These are phyloP conservation scores for Bradynema listronoti DNA, from an alignment of 1,140 invertebrate species.

Conservation along the genomic window DNA sequence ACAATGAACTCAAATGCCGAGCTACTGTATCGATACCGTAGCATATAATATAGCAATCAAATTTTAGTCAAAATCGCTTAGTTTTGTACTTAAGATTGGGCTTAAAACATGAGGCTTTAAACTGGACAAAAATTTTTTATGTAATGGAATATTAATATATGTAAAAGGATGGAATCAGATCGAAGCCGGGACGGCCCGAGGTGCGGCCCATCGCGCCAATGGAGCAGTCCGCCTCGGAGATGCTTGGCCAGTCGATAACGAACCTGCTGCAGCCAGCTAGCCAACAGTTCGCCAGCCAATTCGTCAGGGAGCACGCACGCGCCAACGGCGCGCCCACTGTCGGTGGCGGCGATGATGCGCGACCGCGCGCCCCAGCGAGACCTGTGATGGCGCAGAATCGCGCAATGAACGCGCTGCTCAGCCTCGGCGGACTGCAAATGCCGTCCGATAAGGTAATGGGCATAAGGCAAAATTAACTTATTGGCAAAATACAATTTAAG, in stretches of 20 bases:
- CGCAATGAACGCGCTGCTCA: too few relatives aligned
- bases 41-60: neutral
- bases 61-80: neutral
- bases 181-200: constrained; percentile 37
- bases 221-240: constrained; percentile 24
- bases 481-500: too few relatives aligned
- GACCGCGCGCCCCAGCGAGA: too few relatives aligned
- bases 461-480: too few relatives aligned
- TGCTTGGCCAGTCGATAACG: constrained; percentile 37
- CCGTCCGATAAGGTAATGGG: too few relatives aligned
- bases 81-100: constrained; percentile 12
- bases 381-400: too few relatives aligned
- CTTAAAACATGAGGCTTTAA: neutral
- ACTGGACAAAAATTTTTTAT: neutral
- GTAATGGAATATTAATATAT: neutral
- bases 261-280: constrained; percentile 39
- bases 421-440: too few relatives aligned
- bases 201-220: constrained; percentile 12
- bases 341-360: too few relatives aligned
- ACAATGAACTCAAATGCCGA: constrained; percentile 38
- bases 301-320: constrained; percentile 8
- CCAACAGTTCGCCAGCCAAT: constrained; percentile 25
- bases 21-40: constrained; percentile 21
- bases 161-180: constrained; percentile 17
- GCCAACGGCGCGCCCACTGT: too few relatives aligned